Percentiles rank a stretch among this genome's conserved stretches.
These are phyloP conservation scores for Ormyrus pomaceus DNA, from an alignment of 2,888 invertebrate genomes.

Conservation along the genomic window DNA sequence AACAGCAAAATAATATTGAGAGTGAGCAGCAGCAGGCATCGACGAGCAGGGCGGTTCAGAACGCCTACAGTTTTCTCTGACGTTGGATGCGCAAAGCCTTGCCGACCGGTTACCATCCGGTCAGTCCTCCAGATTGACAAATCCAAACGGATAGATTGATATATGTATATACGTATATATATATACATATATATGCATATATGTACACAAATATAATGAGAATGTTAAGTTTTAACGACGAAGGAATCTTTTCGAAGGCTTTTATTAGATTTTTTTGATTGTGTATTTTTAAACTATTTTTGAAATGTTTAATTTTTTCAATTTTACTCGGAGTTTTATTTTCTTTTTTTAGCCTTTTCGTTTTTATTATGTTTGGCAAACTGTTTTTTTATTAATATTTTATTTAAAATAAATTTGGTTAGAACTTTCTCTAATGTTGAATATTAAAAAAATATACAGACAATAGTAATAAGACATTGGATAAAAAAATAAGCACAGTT, in stretches of 20 bases:
- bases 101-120: conserved; percentile 67
- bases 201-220: too few species aligned
- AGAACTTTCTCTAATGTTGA: too few species aligned
- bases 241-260: background rate
- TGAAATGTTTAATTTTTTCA: conserved; percentile 34
- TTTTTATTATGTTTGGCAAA: background rate
- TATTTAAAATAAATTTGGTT: background rate
- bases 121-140: conserved; percentile 67
- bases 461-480: too few species aligned
- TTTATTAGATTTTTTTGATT: conserved; percentile 2
- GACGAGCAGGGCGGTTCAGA: conserved; percentile 79
- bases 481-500: too few species aligned
- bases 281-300: conserved; percentile 17
- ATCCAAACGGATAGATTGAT: conserved; percentile 10
- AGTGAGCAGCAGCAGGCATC: conserved; percentile 68
- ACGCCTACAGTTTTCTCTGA: conserved; percentile 82
- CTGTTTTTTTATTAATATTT: background rate
- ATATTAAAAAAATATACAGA: too few species aligned
- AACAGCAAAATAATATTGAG: conserved; percentile 56
- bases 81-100: conserved; percentile 71
- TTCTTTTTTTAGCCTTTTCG: conserved; percentile 1
- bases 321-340: too few species aligned
- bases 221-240: too few species aligned
- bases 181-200: background rate
- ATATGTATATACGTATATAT: conserved; percentile 10